Conservation (phyloP, 23 tunicate species). For the Ciona savignyi region DNA sequence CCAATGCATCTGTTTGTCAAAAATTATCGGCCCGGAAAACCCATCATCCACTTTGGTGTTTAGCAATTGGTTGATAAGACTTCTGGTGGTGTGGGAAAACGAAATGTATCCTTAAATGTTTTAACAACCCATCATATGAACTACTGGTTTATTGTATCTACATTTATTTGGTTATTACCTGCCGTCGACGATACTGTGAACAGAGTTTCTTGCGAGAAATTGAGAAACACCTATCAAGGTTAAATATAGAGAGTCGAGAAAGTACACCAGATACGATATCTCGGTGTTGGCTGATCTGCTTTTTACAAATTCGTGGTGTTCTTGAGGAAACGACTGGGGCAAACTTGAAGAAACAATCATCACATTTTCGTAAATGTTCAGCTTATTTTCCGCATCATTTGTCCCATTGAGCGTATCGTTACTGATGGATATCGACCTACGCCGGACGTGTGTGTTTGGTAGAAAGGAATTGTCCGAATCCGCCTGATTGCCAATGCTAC, state of each 20-base stretch:
- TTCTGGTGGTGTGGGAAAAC: background rate
- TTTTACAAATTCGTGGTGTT: background rate
- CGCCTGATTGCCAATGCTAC: background rate
- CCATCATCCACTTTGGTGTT: slow-evolving; percentile 2
- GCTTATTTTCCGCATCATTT: background rate
- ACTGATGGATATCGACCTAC: slow-evolving; percentile 4
- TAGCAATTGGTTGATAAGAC: background rate
- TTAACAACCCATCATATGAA: no score
- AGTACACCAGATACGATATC: slow-evolving; percentile 4
- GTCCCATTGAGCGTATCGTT: background rate
- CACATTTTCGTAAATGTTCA: slow-evolving; percentile 9
- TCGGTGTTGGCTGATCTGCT: background rate
- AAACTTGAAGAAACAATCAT: slow-evolving; percentile 14
- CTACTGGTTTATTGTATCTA: no score
- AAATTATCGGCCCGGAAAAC: slow-evolving; percentile 17
- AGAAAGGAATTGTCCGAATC: background rate
- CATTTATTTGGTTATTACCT: no score
- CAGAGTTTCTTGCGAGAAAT: background rate
- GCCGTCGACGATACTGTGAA: background rate
- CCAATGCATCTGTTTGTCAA: background rate
- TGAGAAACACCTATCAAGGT: slow-evolving; percentile 4
- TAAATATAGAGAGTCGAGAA: slow-evolving; percentile 19
- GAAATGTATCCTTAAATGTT: background rate
- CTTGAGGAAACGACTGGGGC: background rate
- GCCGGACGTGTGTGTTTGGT: background rate